phyloP scores from a whole-genome alignment of 2,797 vertebrate species.

The Gallinago nigripennis region DNA sequence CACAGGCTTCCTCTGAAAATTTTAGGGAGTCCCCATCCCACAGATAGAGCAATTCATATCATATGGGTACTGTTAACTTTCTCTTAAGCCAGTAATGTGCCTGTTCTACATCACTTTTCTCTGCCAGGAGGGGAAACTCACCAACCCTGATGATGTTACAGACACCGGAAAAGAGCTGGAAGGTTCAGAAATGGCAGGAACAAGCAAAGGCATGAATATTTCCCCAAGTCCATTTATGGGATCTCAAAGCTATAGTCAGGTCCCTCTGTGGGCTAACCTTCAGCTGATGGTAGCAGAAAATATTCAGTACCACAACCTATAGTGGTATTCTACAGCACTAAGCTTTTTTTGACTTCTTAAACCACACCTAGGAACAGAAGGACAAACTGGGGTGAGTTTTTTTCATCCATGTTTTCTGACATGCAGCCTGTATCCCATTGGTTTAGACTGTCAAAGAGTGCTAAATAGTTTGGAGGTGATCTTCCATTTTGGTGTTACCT shows the following conservation, averaged over 20 bases:
- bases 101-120: background rate
- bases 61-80: background rate
- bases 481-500: background rate
- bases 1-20: background rate
- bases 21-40: background rate
- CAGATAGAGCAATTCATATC: background rate
- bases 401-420: background rate
- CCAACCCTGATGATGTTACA: background rate
- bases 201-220: background rate
- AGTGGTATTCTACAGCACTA: background rate
- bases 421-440: background rate
- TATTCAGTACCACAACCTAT: background rate
- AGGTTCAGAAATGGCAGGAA: background rate
- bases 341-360: background rate
- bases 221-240: background rate
- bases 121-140: background rate
- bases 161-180: background rate
- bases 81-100: background rate
- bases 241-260: background rate
- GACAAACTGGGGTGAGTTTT: background rate
- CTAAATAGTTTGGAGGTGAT: background rate
- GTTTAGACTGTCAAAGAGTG: background rate
- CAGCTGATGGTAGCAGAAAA: background rate
- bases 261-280: background rate
- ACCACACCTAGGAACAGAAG: background rate